These are phyloP conservation scores for Hyphantria cunea DNA, from an alignment of 1,140 invertebrate genomes.

Conservation along the genomic window DNA sequence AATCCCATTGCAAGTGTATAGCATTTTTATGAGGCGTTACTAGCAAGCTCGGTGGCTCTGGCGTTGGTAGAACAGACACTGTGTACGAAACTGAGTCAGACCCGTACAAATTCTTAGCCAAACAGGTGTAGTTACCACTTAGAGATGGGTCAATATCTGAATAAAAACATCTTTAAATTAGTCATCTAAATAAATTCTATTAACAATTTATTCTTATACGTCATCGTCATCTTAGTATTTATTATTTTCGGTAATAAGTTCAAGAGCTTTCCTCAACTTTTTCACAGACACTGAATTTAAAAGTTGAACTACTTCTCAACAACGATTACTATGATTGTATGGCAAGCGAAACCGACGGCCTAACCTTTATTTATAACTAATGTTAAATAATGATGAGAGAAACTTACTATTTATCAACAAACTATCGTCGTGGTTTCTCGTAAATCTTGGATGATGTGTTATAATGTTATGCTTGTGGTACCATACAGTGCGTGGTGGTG, in stretches of 20 bases:
- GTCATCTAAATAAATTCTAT: no score
- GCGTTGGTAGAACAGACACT: constrained; percentile 89
- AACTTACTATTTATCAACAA: constrained; percentile 82
- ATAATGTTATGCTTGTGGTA: constrained; percentile 82
- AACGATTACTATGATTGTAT: no score
- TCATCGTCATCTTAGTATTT: no score
- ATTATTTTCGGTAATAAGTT: no score
- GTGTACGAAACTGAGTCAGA: constrained; percentile 91
- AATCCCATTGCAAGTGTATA: constrained; percentile 85
- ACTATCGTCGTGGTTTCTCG: constrained; percentile 82
- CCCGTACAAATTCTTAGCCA: constrained; percentile 91
- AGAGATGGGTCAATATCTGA: constrained; percentile 83
- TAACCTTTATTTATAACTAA: no score
- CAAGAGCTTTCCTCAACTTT: no score
- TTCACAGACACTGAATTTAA: no score
- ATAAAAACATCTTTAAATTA: constrained; percentile 20
- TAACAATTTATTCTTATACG: no score
- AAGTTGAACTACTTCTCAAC: no score
- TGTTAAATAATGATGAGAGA: neutral
- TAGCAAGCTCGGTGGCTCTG: constrained; percentile 84
- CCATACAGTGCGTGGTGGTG: constrained; percentile 84
- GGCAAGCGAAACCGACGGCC: no score
- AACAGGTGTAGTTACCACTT: constrained; percentile 93
- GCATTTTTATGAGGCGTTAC: constrained; percentile 85
- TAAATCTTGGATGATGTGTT: constrained; percentile 82